Percentiles rank a stretch among this genome's conserved stretches.
phyloP scores from a whole-genome alignment of 2,888 invertebrate genomes.

The Catocala nupta region DNA sequence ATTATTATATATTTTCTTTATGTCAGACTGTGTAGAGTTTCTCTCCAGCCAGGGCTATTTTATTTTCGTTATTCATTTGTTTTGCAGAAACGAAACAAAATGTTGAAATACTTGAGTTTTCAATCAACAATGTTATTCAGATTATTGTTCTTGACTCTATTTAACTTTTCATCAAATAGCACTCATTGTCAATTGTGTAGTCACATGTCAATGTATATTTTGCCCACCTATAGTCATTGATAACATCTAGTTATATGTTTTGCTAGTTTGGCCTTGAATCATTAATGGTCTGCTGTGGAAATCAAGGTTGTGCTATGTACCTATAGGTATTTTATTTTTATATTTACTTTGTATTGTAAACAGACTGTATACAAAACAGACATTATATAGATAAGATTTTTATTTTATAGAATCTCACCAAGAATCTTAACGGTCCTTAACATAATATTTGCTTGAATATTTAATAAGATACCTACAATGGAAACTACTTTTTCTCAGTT shows the following conservation, averaged over 20 bases:
- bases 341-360: background rate
- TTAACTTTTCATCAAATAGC: slow-evolving; percentile 17
- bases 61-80: slow-evolving; percentile 6
- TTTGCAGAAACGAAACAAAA: background rate
- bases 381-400: no score
- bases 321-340: slow-evolving; percentile 2
- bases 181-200: slow-evolving; percentile 28
- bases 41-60: slow-evolving; percentile 14
- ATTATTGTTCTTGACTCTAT: slow-evolving; percentile 16
- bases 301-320: slow-evolving; percentile 16
- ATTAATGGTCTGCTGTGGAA: slow-evolving; percentile 25
- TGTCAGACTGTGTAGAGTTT: slow-evolving; percentile 10
- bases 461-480: no score
- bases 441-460: no score
- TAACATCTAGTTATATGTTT: slow-evolving; percentile 31
- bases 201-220: slow-evolving; percentile 30
- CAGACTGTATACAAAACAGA: background rate
- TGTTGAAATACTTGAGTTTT: background rate
- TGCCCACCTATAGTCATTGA: slow-evolving; percentile 20
- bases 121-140: slow-evolving; percentile 18
- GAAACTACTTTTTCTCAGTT: no score
- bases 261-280: slow-evolving; percentile 40
- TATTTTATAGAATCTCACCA: no score
- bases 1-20: slow-evolving; percentile 33
- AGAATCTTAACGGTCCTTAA: no score